Percentiles rank a stretch among this genome's conserved stretches.
Evolutionary conservation across 2,113 vertebrate genomes (phyloP).

Genomic region (Catagonus wagneri): DNA sequence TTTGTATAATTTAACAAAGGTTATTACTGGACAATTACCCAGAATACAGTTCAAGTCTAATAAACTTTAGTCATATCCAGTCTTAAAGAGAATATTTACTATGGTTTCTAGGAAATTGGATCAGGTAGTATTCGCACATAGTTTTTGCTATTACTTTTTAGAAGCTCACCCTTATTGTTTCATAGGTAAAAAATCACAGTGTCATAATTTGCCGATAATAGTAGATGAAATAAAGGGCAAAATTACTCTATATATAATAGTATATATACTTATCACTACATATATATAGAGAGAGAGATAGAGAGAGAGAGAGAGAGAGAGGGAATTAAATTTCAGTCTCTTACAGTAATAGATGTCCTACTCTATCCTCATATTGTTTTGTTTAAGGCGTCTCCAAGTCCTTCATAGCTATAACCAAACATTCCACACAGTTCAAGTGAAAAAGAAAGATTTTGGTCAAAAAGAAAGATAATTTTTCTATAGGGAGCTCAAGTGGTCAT

Average conservation of each 20-base stretch:
- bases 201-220: background rate
- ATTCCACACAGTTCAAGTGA: background rate
- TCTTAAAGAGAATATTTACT: slow-evolving; percentile 85
- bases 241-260: background rate
- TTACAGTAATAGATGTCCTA: background rate
- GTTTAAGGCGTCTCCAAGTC: background rate
- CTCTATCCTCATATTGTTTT: background rate
- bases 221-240: background rate
- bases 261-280: too few relatives aligned
- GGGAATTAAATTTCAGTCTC: background rate
- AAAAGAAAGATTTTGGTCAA: background rate
- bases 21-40: slow-evolving; percentile 90
- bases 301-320: background rate
- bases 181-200: background rate
- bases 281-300: too few relatives aligned
- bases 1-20: slow-evolving; percentile 88
- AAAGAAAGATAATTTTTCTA: background rate
- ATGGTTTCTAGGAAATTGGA: slow-evolving; percentile 77
- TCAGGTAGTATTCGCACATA: background rate
- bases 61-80: slow-evolving; percentile 84
- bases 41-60: slow-evolving; percentile 88
- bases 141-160: slow-evolving; percentile 38
- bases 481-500: background rate
- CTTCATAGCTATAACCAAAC: background rate
- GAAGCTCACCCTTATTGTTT: background rate